A percentile compares a stretch with the other conserved stretches of the same genome.
phyloP scores from a whole-genome alignment of 2,888 invertebrate species.

The Lasioglossum pauxillum region DNA sequence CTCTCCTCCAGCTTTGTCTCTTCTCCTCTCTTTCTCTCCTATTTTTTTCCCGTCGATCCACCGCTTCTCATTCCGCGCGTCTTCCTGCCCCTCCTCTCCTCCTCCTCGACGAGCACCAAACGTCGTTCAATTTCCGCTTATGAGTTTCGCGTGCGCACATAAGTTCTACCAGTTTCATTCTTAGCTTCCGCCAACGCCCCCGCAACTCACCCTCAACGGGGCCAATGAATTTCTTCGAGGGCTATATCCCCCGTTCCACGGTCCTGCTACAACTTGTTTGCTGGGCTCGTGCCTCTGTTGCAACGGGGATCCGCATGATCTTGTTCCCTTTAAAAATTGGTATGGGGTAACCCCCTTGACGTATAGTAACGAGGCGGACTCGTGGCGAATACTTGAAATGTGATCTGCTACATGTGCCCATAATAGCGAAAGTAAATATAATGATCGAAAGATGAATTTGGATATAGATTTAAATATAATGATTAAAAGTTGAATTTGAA shows the following conservation, averaged over 20 bases:
- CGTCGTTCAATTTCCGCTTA: slow-evolving; percentile 52
- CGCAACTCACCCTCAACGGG: background rate
- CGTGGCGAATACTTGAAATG: too few relatives aligned
- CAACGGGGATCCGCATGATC: background rate
- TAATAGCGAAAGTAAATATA: too few relatives aligned
- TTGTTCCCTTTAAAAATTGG: background rate
- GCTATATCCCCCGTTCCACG: too few relatives aligned
- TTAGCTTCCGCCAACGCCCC: slow-evolving; percentile 31
- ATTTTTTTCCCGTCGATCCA: background rate
- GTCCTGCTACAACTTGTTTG: background rate
- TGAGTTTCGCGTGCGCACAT: slow-evolving; percentile 28
- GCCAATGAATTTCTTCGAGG: background rate
- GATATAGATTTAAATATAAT: too few relatives aligned
- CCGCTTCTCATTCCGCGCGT: background rate
- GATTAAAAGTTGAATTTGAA: too few relatives aligned
- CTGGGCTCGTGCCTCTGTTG: background rate
- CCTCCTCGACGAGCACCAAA: slow-evolving; percentile 24
- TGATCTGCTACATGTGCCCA: too few relatives aligned
- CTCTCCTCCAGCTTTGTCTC: slow-evolving; percentile 4
- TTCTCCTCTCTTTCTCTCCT: background rate
- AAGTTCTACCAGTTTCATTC: background rate
- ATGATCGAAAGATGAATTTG: too few relatives aligned
- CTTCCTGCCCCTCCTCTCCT: background rate
- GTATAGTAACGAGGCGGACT: too few relatives aligned
- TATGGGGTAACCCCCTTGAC: background rate